Evolutionary conservation across 2,888 invertebrate genomes (phyloP), one percentile per base, ranked within the genome.

Genomic region (Timema cristinae): DNA sequence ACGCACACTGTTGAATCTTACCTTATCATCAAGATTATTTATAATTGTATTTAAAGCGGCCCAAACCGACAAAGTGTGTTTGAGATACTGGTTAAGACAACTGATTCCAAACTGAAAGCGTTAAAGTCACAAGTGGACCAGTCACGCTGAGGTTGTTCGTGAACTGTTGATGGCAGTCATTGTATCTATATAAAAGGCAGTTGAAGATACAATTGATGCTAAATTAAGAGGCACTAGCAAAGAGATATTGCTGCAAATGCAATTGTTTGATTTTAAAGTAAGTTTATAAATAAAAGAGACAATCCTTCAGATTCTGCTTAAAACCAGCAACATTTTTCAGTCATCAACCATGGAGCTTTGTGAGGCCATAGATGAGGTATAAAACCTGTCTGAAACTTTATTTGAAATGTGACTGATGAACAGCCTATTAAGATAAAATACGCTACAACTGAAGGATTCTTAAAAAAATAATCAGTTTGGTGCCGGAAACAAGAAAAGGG

Each of bases 61-160:
- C 56, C 56, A 56, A 56, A 7, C 9, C n/a, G 56, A 56, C 56
- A 56, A 1, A 10, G 10, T 56, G 9, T 4, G 56, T 56, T 56
- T 16, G 13, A 56, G 56, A 16, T 6, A 7, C 5, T 56, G 16
- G n/a, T 6, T 7, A 56, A 56, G 16, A 6, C 56, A n/a, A 6
- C 56, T 56, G 56, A 56, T 11, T 56, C 13, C 56, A 56, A 56
- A 56, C 13, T 56, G 56, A 56, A 56, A 13, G 16, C 56, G n/a
- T 11, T 56, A 16, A 56, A 56, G 9, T 56, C 56, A 56, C 56
- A 56, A 7, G 56, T 56, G 56, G 56, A 7, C 56, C 56, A 6
- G 2, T 56, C 56, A n/a, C 8, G 56, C 16, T 56, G 15, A 56
- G n/a, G 7, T 8, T 13, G 56, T 56, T 56, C 56, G 56, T 11